Base-by-base conservation (phyloP, 2,113 vertebrate genomes). In the Nibea albiflora region DNA sequence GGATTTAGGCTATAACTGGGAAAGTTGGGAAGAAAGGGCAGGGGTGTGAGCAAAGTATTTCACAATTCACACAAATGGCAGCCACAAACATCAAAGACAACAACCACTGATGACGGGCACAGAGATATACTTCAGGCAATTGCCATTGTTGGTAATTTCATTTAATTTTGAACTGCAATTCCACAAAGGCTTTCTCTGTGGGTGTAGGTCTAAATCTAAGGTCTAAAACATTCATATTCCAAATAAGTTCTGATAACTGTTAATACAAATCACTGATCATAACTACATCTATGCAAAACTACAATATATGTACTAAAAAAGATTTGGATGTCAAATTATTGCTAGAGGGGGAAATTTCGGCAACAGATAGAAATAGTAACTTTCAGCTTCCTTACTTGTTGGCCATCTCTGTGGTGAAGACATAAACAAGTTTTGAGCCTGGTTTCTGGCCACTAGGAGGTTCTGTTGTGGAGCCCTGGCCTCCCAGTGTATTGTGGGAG, bases 321-420 rank as follows among this genome's bases (percentile, higher is more conserved):
- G 3, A 64, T 39, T 22, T 44, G 2, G 5, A 20, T 57, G 22
- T 5, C 3, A 74, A 65, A 78, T 50, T 42, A 57, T 20, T 39
- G 26, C 24, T 28, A 11, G 0, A 20, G 35, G 20, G 53, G 14
- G 4, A 5, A 24, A 14, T 50, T 20, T 54, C 8, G 15, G 7
- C 26, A 53, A 80, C 26, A 72, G 5, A 49, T 1, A 57, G 1
- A 65, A 71, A 71, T 57, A 11, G 2, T n/a, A 22, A 72, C 7
- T 19, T 20, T 60, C 35, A 60, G 17, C 12, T 26, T 82, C 91
- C 97, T 97, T 96, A 99, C 98, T 98, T 99, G 95, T 99, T 99
- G 87, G 98, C 98, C 97, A 99, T 98, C 90, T 99, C 97, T 87
- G 98, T 99, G 92, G 98, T 98, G 93, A 99, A 99, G 92, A 99